Evolutionary conservation across 2,797 vertebrate genomes (phyloP).

Genomic region (Darevskia nairensis): DNA sequence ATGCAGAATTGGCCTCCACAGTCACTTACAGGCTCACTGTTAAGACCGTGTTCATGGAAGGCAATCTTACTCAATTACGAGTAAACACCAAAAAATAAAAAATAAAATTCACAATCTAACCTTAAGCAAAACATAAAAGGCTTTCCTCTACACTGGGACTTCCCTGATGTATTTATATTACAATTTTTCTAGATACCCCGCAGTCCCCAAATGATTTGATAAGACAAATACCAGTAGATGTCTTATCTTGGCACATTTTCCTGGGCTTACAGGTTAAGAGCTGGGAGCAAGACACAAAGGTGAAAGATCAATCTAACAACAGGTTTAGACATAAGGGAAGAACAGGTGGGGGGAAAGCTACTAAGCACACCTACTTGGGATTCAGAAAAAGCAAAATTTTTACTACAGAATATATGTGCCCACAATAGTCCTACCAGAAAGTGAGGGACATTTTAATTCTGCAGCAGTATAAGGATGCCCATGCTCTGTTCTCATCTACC

Average conservation of each 20-base stretch:
- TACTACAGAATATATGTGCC: background rate
- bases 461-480: background rate
- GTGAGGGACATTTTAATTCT: background rate
- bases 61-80: too few species aligned
- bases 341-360: background rate
- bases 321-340: background rate
- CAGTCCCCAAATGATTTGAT: background rate
- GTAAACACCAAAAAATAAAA: background rate
- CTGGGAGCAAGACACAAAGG: background rate
- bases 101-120: background rate
- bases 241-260: background rate
- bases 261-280: background rate
- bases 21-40: too few species aligned
- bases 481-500: too few species aligned
- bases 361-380: background rate
- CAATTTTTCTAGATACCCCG: background rate
- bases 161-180: background rate
- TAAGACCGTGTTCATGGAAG: too few species aligned
- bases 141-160: background rate
- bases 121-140: too few species aligned
- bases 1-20: too few species aligned
- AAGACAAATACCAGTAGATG: background rate
- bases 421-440: background rate
- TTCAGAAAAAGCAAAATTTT: background rate
- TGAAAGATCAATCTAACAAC: background rate